phyloP scores from a whole-genome alignment of 2,113 vertebrate species.

The Rhynchomys soricoides region DNA sequence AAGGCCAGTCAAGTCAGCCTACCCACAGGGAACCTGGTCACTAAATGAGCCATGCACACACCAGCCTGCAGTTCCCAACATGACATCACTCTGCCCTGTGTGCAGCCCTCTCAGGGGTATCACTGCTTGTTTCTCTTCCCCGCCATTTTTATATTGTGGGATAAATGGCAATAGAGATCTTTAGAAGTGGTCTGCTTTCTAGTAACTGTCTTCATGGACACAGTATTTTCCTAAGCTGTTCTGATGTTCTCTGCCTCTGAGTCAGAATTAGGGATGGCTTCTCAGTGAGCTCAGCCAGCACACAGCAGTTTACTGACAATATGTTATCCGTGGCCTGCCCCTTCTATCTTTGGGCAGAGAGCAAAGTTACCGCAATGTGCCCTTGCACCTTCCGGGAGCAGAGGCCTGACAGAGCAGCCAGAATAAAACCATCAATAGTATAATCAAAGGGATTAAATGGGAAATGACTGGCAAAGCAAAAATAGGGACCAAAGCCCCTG shows the following conservation, averaged over 20 bases:
- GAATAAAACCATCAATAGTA: not conserved
- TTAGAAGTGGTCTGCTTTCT: not conserved
- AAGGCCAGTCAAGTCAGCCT: not conserved
- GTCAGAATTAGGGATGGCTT: not conserved
- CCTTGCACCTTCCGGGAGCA: not conserved
- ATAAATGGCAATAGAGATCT: no score
- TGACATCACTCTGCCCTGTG: not conserved
- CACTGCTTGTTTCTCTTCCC: not conserved
- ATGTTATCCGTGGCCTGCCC: not conserved
- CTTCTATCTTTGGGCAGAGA: not conserved
- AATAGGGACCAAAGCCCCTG: not conserved
- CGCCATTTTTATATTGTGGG: not conserved
- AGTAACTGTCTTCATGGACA: not conserved
- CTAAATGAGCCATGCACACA: not conserved
- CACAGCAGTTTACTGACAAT: not conserved
- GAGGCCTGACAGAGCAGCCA: not conserved
- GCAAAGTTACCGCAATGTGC: accelerated
- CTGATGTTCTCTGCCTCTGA: not conserved
- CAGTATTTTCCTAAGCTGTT: not conserved
- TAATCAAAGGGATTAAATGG: not conserved
- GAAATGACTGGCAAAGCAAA: not conserved
- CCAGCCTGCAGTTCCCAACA: no score
- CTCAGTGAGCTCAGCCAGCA: not conserved
- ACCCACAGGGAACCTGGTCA: no score
- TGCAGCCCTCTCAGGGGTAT: no score